phyloP scores from a whole-genome alignment of 2,113 vertebrate genomes.

The Hemiprocne comata region DNA sequence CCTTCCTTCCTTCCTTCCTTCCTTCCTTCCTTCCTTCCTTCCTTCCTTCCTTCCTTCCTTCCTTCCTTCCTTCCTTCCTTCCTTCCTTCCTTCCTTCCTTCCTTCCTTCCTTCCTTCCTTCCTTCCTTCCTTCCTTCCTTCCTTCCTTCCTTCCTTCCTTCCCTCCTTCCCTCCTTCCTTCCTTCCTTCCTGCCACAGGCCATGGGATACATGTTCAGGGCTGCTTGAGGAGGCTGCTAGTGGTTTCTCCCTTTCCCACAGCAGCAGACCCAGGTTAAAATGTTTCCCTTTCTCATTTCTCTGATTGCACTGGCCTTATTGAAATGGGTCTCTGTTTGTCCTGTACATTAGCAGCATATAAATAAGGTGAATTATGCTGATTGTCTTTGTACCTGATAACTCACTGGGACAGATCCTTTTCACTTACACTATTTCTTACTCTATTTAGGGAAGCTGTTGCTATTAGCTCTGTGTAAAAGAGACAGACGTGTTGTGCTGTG shows the following conservation, averaged over 20 bases:
- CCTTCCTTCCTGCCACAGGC: no score
- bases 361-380: conserved; percentile 12
- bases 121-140: no score
- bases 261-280: neutral
- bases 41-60: no score
- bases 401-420: neutral
- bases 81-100: no score
- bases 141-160: no score
- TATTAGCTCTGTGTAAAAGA: neutral
- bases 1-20: no score
- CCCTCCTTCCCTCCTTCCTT: no score
- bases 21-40: no score
- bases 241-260: neutral
- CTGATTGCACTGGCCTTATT: neutral
- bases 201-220: neutral
- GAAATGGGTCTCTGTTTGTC: neutral
- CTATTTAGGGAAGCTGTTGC: conserved; percentile 2
- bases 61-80: no score
- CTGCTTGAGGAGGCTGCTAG: neutral
- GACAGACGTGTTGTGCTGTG: neutral
- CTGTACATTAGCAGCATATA: neutral
- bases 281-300: neutral
- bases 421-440: neutral
- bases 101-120: no score
- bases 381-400: conserved; percentile 3